Evolutionary conservation across 2,888 invertebrate genomes (phyloP), one percentile per base, ranked within the genome.

Genomic region (Corythucha ciliata): DNA sequence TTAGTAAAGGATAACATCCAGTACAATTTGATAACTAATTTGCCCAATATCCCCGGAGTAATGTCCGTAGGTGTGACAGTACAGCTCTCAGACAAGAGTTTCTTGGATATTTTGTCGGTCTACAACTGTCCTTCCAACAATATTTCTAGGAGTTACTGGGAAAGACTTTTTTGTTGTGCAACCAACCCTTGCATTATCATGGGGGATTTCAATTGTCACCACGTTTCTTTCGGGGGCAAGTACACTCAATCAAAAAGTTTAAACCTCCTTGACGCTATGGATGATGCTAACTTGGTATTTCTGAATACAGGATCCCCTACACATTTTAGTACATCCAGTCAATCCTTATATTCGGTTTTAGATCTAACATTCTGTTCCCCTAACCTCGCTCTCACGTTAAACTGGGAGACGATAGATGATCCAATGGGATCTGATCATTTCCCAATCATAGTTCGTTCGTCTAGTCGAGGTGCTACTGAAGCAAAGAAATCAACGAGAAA

Each of bases 181-280:
- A 22, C 45, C 7, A 6, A 41, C 7, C 41, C 41, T 2, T 41
- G 41, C 14, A 41, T 41, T 7, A 14, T 41, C 2, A 16, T 22
- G 2, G 48, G 48, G 10, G 48, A 48, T 18, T 27, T 29, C 14
- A 48, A 48, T 32, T 34, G 25, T 8, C 48, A 48, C 14, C 25
- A 48, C 22, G 14, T 27, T 8, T 12, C 16, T 2, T 22, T 37
- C 3, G 48, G 48, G 2, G 27, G 48, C 12, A 22, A 27, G 4
- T 27, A 24, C 20, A 49, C 29, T 10, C 14, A 26, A 12, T 7
- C 29, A 16, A 16, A 18, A 18, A 42, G 49, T 2, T 6, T 21
- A 10, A 7, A 4, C 3, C 3, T 49, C 2, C 6, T 32, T 14
- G 33, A 10, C 21, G 40, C 26, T 2, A 2, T 24, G 8, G 24